Evolutionary conservation across 2,113 vertebrate species (phyloP).

Genomic region (Pandion haliaetus): DNA sequence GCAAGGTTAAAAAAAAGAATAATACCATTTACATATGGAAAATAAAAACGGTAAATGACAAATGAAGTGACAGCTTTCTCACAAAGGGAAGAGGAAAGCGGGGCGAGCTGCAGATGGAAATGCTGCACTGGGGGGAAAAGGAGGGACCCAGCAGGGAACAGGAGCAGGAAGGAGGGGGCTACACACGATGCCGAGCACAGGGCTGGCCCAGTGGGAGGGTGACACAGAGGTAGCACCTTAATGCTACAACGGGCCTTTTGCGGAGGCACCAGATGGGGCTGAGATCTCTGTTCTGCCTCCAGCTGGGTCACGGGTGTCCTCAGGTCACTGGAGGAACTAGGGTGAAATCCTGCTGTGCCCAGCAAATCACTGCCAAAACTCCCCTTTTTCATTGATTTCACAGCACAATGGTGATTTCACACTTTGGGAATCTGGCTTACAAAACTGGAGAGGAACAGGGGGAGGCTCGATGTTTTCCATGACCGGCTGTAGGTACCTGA

Average conservation of each 20-base stretch:
- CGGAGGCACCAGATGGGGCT: fast-evolving
- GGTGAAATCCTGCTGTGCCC: background rate
- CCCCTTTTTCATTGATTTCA: background rate
- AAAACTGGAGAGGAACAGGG: background rate
- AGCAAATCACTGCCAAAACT: background rate
- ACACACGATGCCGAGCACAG: background rate
- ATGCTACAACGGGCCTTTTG: background rate
- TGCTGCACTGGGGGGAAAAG: background rate
- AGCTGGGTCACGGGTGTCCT: background rate
- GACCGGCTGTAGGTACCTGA: background rate
- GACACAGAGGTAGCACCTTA: background rate
- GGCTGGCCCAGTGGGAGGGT: background rate
- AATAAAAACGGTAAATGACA: background rate
- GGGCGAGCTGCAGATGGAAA: background rate
- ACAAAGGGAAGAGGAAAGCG: background rate
- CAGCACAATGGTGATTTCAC: fast-evolving
- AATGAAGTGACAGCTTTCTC: background rate
- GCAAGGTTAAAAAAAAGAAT: background rate
- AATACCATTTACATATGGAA: background rate
- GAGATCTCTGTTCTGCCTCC: background rate
- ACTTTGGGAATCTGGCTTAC: background rate
- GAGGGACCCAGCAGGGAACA: background rate
- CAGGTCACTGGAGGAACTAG: fast-evolving
- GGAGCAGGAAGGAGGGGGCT: background rate
- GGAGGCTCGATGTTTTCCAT: background rate